Conservation (phyloP, 2,888 invertebrate species). For the Ormyrus pomaceus region DNA sequence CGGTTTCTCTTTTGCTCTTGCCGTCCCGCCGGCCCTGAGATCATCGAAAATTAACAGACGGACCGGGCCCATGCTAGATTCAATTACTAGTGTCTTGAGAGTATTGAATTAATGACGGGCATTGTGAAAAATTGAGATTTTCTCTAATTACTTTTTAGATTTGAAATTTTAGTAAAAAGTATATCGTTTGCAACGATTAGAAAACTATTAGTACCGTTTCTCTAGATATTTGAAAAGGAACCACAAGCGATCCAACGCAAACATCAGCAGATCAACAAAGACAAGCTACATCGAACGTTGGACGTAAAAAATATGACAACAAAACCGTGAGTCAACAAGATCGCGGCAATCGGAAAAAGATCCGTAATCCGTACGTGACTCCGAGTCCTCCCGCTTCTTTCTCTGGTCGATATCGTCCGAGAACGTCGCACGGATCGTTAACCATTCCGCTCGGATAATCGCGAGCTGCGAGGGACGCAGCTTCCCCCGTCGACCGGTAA, state of each 20-base stretch:
- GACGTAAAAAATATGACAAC: slow-evolving; percentile 1
- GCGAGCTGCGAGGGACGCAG: slow-evolving; percentile 30
- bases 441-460: slow-evolving; percentile 63
- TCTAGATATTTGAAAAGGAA: too few relatives aligned
- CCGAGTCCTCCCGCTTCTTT: slow-evolving; percentile 14
- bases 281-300: not conserved
- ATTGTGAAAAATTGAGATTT: slow-evolving; percentile 66
- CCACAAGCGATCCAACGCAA: too few relatives aligned
- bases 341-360: slow-evolving; percentile 41
- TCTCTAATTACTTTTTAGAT: not conserved
- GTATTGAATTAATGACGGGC: slow-evolving; percentile 68
- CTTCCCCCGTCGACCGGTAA: slow-evolving; percentile 52
- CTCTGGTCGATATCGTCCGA: slow-evolving; percentile 29
- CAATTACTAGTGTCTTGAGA: slow-evolving; percentile 65
- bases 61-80: slow-evolving; percentile 64
- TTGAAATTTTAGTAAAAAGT: too few relatives aligned
- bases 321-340: slow-evolving; percentile 24
- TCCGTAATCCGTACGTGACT: slow-evolving; percentile 40
- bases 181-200: too few relatives aligned
- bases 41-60: slow-evolving; percentile 68
- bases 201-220: too few relatives aligned
- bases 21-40: slow-evolving; percentile 4
- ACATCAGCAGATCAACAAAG: too few relatives aligned
- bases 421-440: slow-evolving; percentile 62
- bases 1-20: not conserved